Evolutionary conservation across 2,113 vertebrate species (phyloP).

Genomic region (Procapra przewalskii): DNA sequence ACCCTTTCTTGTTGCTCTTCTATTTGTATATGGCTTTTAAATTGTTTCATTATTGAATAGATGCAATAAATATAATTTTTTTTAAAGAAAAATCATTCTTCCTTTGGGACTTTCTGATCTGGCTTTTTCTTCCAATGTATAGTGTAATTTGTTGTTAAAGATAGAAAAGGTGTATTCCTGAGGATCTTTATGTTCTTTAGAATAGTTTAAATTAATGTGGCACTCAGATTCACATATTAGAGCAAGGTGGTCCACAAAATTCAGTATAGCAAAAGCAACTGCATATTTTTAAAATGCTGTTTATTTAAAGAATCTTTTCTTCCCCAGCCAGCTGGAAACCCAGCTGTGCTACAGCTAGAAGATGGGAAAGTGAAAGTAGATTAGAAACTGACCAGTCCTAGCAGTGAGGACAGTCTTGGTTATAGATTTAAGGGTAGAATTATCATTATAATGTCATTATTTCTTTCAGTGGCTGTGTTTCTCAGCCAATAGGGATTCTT

Average conservation of each 20-base stretch:
- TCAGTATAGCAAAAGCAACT: constrained; percentile 50
- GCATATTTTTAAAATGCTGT: constrained; percentile 67
- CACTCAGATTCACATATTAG: constrained; percentile 30
- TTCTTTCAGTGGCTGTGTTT: constrained; percentile 35
- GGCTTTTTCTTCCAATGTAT: constrained; percentile 5
- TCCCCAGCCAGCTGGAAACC: constrained; percentile 71
- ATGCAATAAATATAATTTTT: not conserved
- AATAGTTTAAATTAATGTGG: constrained; percentile 29
- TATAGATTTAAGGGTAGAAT: not conserved
- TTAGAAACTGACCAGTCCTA: constrained; percentile 58
- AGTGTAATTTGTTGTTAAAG: constrained; percentile 18
- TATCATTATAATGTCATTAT: not conserved
- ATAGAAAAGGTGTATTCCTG: not conserved
- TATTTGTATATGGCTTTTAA: constrained; percentile 44
- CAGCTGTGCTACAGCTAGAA: constrained; percentile 69
- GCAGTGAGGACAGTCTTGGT: not conserved
- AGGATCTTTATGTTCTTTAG: not conserved
- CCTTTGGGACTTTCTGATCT: constrained; percentile 6
- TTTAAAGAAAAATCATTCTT: not conserved
- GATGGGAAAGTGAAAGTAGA: constrained; percentile 69
- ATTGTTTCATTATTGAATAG: constrained; percentile 32
- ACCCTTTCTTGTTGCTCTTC: constrained; percentile 62
- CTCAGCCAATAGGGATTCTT: not conserved
- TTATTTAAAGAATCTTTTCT: constrained; percentile 74
- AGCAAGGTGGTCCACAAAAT: constrained; percentile 54